Percentiles rank a stretch among this genome's conserved stretches.
These are phyloP conservation scores for Pelochelys cantorii DNA, from an alignment of 2,797 vertebrate genomes.

Conservation along the genomic window DNA sequence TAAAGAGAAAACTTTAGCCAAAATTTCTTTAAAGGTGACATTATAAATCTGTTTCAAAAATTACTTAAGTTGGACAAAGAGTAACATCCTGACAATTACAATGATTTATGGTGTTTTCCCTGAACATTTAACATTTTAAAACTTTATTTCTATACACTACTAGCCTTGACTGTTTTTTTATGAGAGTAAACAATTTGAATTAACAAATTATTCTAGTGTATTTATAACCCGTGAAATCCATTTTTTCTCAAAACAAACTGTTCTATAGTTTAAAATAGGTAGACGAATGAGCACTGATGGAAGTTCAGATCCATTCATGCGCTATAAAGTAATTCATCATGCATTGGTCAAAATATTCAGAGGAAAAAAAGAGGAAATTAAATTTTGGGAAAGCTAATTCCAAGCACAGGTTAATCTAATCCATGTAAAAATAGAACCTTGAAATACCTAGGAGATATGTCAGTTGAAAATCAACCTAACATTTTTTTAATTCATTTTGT, in stretches of 20 bases:
- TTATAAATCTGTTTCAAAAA: slow-evolving; percentile 56
- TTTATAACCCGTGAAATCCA: slow-evolving; percentile 64
- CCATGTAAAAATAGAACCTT: slow-evolving; percentile 52
- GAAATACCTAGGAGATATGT: slow-evolving; percentile 52
- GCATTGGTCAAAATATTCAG: slow-evolving; percentile 55
- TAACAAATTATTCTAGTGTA: slow-evolving; percentile 63
- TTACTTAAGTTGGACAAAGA: slow-evolving; percentile 47
- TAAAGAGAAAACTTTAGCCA: slow-evolving; percentile 43
- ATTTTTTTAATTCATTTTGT: slow-evolving; percentile 51
- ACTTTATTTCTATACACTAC: slow-evolving; percentile 38
- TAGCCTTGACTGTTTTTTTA: slow-evolving; percentile 59
- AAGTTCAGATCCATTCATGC: slow-evolving; percentile 49
- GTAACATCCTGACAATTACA: slow-evolving; percentile 48
- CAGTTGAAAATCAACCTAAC: slow-evolving; percentile 47
- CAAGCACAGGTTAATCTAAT: slow-evolving; percentile 62
- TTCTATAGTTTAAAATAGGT: slow-evolving; percentile 47
- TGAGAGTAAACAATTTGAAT: slow-evolving; percentile 68
- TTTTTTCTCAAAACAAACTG: slow-evolving; percentile 67
- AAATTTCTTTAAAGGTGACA: slow-evolving; percentile 46
- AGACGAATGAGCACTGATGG: slow-evolving; percentile 39
- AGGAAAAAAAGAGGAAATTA: slow-evolving; percentile 51
- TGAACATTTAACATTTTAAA: slow-evolving; percentile 68
- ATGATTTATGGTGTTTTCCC: slow-evolving; percentile 27
- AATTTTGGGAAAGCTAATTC: slow-evolving; percentile 69
- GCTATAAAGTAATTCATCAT: slow-evolving; percentile 28